These are phyloP conservation scores for Deroptyus accipitrinus DNA, from an alignment of 2,113 vertebrate genomes.

Conservation along the genomic window DNA sequence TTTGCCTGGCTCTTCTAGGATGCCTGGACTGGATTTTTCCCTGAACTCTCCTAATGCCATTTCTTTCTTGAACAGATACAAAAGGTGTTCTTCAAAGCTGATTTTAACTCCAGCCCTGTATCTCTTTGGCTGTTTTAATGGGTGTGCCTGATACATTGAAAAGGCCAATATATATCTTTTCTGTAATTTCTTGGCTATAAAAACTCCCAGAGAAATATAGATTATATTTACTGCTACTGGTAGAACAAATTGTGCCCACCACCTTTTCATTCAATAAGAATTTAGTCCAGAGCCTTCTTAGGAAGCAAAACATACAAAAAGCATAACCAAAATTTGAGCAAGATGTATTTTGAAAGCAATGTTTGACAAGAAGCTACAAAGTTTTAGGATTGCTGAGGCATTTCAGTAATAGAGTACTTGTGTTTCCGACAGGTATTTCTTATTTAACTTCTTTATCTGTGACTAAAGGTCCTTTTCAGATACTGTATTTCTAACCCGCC, in stretches of 20 bases:
- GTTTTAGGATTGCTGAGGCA: neutral
- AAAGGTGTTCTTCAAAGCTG: neutral
- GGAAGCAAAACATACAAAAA: neutral
- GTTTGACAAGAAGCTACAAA: neutral
- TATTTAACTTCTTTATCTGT: neutral
- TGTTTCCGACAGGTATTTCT: neutral
- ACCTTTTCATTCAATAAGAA: neutral
- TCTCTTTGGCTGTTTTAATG: neutral
- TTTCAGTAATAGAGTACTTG: neutral
- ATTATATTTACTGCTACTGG: neutral
- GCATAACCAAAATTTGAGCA: neutral
- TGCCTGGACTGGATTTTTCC: neutral
- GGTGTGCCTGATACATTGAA: neutral
- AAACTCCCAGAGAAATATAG: neutral
- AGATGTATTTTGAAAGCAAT: neutral
- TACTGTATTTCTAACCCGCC: neutral
- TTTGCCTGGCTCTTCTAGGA: rapidly evolving
- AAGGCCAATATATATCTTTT: neutral
- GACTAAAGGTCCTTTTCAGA: neutral
- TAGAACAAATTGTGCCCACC: neutral
- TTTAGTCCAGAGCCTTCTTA: neutral
- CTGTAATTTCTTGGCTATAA: neutral
- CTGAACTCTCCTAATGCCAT: neutral
- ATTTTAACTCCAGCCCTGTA: neutral
- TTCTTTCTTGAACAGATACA: neutral